phyloP scores from a whole-genome alignment of 2,888 invertebrate species.

The Xylophagus ater region DNA sequence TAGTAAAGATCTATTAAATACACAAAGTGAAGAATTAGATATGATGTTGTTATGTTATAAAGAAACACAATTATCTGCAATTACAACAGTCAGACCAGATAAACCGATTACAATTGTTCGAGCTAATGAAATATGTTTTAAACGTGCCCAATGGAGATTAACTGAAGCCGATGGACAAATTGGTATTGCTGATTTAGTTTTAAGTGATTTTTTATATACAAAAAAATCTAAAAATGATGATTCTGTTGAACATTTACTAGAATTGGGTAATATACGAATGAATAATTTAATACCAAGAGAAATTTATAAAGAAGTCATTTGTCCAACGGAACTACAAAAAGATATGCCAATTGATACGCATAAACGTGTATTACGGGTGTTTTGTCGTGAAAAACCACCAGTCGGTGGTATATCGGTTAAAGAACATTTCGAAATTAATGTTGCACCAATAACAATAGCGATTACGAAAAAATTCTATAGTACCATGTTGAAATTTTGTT shows the following conservation, averaged over 20 bases:
- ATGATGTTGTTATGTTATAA: slow-evolving; percentile 92
- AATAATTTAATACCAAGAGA: slow-evolving; percentile 91
- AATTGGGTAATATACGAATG: slow-evolving; percentile 90
- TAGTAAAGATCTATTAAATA: slow-evolving; percentile 78
- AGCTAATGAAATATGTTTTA: slow-evolving; percentile 92
- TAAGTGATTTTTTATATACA: slow-evolving; percentile 94
- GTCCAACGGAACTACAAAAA: slow-evolving; percentile 64
- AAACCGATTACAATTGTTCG: slow-evolving; percentile 68
- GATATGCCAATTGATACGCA: slow-evolving; percentile 81
- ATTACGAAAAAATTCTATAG: slow-evolving; percentile 94
- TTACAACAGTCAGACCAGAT: slow-evolving; percentile 53
- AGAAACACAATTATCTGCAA: slow-evolving; percentile 55
- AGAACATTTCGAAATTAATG: slow-evolving; percentile 97
- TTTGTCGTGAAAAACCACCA: slow-evolving; percentile 90
- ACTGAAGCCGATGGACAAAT: slow-evolving; percentile 97
- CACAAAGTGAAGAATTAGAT: slow-evolving; percentile 85
- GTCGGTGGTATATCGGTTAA: slow-evolving; percentile 99
- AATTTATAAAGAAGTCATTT: slow-evolving; percentile 78
- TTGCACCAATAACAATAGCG: slow-evolving; percentile 84
- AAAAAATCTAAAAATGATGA: slow-evolving; percentile 94
- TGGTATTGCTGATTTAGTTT: slow-evolving; percentile 89
- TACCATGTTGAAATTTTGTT: slow-evolving; percentile 95
- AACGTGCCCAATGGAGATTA: slow-evolving; percentile 94
- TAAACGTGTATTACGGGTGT: slow-evolving; percentile 83
- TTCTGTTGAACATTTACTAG: slow-evolving; percentile 92